These are phyloP conservation scores for Gallinago nigripennis DNA, from an alignment of 2,797 vertebrate genomes.

Conservation along the genomic window DNA sequence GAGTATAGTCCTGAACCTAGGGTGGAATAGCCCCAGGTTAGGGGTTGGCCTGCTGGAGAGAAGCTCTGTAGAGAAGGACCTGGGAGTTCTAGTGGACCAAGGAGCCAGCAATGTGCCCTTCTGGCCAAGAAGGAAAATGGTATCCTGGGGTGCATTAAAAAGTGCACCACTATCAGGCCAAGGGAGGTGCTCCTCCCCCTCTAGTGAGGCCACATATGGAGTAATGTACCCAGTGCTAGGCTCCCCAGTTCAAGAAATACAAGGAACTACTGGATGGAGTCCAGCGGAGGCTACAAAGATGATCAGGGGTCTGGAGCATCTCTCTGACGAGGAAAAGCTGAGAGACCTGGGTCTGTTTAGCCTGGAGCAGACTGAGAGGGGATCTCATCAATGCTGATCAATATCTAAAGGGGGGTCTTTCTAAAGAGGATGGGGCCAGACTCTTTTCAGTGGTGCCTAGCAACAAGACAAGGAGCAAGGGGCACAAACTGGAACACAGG, in stretches of 20 bases:
- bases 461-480: neutral
- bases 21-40: neutral
- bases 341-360: neutral
- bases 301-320: neutral
- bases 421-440: neutral
- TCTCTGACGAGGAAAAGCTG: neutral
- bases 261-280: neutral
- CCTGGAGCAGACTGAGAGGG: neutral
- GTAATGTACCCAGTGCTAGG: neutral
- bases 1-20: neutral
- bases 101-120: neutral
- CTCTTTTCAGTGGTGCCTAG: neutral
- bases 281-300: neutral
- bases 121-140: neutral
- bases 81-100: neutral
- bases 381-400: neutral
- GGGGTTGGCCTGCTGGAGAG: neutral
- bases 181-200: neutral
- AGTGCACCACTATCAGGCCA: neutral
- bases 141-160: neutral
- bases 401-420: neutral
- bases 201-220: neutral
- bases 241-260: neutral
- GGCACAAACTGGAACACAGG: neutral
- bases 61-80: neutral